phyloP scores from a whole-genome alignment of 2,888 invertebrate species.

The Ischnus inquisitorius region DNA sequence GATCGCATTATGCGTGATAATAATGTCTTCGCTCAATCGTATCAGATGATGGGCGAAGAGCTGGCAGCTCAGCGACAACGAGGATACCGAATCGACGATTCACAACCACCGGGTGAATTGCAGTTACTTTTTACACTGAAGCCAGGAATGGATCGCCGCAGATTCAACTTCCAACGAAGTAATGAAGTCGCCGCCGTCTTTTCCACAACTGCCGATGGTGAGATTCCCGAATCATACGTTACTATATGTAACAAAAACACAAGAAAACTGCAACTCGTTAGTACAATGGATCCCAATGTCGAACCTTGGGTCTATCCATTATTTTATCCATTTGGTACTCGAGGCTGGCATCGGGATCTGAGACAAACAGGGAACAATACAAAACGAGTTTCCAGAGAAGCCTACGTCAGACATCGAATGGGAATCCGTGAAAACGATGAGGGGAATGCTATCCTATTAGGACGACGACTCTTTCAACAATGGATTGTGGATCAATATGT shows the following conservation, averaged over 20 bases:
- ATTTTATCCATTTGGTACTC: slow-evolving; percentile 67
- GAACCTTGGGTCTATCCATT: slow-evolving; percentile 58
- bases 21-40: too few species aligned
- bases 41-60: slow-evolving; percentile 62
- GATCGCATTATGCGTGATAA: slow-evolving; percentile 61
- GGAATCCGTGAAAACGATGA: slow-evolving; percentile 8
- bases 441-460: slow-evolving; percentile 61
- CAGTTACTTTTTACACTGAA: slow-evolving; percentile 67
- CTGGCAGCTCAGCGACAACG: slow-evolving; percentile 36
- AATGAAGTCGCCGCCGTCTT: slow-evolving; percentile 72
- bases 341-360: slow-evolving; percentile 53
- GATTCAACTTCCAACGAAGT: slow-evolving; percentile 70
- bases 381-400: slow-evolving; percentile 19
- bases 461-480: slow-evolving; percentile 50
- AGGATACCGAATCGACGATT: slow-evolving; percentile 16
- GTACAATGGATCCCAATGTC: too few species aligned
- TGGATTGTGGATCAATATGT: slow-evolving; percentile 62
- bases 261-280: too few species aligned
- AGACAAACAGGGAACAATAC: slow-evolving; percentile 14
- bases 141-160: slow-evolving; percentile 63
- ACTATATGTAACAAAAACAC: neutral
- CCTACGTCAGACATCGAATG: slow-evolving; percentile 31
- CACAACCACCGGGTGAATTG: slow-evolving; percentile 55
- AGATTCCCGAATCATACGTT: slow-evolving; percentile 48
- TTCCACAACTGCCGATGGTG: slow-evolving; percentile 69